Evolutionary conservation across 2,888 invertebrate species (phyloP).

Genomic region (Cremastinae sp.): DNA sequence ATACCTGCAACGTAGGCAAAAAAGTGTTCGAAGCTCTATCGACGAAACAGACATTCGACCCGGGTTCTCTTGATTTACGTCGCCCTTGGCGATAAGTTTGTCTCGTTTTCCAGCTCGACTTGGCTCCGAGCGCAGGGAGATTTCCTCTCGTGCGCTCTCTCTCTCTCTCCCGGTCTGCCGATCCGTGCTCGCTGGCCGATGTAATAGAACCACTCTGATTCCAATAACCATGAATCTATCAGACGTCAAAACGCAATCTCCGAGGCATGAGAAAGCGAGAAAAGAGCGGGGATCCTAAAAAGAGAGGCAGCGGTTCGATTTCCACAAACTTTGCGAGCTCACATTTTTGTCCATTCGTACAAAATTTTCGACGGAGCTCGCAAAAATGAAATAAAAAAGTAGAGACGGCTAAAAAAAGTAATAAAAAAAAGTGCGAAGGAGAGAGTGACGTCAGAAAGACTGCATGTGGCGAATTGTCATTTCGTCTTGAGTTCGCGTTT

Average conservation of each 20-base stretch:
- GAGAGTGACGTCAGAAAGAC: no score
- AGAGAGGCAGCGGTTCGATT: no score
- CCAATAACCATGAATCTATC: conserved; percentile 92
- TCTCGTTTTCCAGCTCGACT: conserved; percentile 51
- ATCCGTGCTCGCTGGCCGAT: conserved; percentile 49
- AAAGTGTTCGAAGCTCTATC: conserved; percentile 60
- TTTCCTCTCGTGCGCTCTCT: no score
- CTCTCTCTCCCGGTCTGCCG: no score
- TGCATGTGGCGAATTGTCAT: conserved; percentile 77
- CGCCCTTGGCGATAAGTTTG: conserved; percentile 62
- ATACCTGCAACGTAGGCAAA: conserved; percentile 64
- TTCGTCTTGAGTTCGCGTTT: conserved; percentile 63
- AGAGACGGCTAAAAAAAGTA: no score
- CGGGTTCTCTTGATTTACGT: conserved; percentile 72
- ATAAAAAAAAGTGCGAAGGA: no score
- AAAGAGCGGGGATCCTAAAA: conserved; percentile 14
- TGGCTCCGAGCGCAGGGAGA: conserved; percentile 39
- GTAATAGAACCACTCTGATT: conserved; percentile 81
- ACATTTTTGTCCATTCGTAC: no score
- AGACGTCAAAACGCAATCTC: conserved; percentile 88
- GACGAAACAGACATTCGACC: conserved; percentile 65
- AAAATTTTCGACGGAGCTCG: no score
- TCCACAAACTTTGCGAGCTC: no score
- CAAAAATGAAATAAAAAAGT: no score
- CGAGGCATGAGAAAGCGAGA: conserved; percentile 74